Evolutionary conservation across 2,888 invertebrate species (phyloP), one percentile per base, ranked within the genome.

Genomic region (Oxyteleia sp.): DNA sequence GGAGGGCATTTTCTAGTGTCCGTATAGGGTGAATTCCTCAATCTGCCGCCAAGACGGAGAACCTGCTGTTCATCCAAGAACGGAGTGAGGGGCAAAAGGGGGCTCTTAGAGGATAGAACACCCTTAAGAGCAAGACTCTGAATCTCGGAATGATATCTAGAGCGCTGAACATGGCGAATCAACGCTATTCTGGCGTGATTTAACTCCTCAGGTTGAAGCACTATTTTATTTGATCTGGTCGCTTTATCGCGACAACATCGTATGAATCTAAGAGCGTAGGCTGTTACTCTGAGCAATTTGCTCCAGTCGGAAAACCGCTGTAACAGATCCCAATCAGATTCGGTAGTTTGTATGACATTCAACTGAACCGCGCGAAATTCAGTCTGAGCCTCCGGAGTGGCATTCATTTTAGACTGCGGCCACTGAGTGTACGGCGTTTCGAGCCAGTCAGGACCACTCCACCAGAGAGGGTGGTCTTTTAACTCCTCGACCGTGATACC

Each of bases 11-110:
- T 78, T 13, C 55, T 41, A 1, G 82, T 79, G 20, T 38, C 72
- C 1, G 53, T 38, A 11, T 84, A 16, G 0, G 45, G n/a, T 3
- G 80, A 57, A 55, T 86, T 35, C 26, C 57, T n/a, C 16, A 87
- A 61, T 59, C 87, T 38, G 8, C 85, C 86, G 8, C 85, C 87
- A 1, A 87, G 83, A 49, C 85, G 16, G 76, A 41, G 26, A 16
- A 35, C 13, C 16, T 15, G 13, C 5, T 15, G 0, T 5, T 26
- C 16, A 29, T 32, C 55, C 4, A 32, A 4, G 11, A 32, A 55
- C 1, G 55, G 55, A 55, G 16, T 55, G 0, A 55, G 15, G 2
- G 55, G 32, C 2, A 32, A 4, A 8, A 55, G 16, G 4, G 16
- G 7, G 32, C 32, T 55, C 16, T 16, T 55, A 10, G 53, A 20